Base-by-base conservation (phyloP, 2,113 vertebrate genomes). In the Phoenicopterus ruber region DNA sequence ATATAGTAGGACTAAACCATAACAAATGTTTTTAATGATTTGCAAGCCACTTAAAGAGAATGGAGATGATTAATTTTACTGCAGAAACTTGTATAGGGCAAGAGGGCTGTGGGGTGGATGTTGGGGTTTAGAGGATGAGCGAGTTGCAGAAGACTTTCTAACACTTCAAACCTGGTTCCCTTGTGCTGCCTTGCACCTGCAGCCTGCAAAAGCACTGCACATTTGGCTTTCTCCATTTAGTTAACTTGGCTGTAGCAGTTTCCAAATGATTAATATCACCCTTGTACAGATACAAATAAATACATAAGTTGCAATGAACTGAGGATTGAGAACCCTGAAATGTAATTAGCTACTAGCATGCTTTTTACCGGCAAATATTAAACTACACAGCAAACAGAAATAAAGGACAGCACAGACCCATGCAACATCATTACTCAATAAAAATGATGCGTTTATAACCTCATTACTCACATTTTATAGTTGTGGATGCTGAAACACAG, bases 381-480 rank as follows among this genome's bases (percentile, higher is more conserved):
- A 92, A 91, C 80, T 57, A 52, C 78, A 69, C 32, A 57, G 73
- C 77, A 96, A 96, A 93, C 67, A 90, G 87, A 85, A 96, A 87
- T 66, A 90, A 90, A 90, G 82, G 46, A 92, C 49, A 50, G 85
- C 91, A 55, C 22, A 62, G 5, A 74, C 26, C 14, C 4, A 20
- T 26, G 61, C 81, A 52, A 6, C 21, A n/a, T 40, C 74, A 82
- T 96, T 49, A 76, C 70, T 96, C 96, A 93, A 72, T 47, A 86
- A 93, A 95, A 97, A 93, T 65, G 73, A 93, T 96, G 86, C 14
- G 0, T 88, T 97, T 94, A 95, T 87, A 94, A 94, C 90, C 86
- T 86, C 93, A 54, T 97, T 92, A 89, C 70, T 97, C 93, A 95
- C 72, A 4, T 67, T 96, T 95, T 96, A 95, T 94, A 52, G 95